These are phyloP conservation scores for Pollenia angustigena DNA, from an alignment of 2,888 invertebrate species.

Conservation along the genomic window DNA sequence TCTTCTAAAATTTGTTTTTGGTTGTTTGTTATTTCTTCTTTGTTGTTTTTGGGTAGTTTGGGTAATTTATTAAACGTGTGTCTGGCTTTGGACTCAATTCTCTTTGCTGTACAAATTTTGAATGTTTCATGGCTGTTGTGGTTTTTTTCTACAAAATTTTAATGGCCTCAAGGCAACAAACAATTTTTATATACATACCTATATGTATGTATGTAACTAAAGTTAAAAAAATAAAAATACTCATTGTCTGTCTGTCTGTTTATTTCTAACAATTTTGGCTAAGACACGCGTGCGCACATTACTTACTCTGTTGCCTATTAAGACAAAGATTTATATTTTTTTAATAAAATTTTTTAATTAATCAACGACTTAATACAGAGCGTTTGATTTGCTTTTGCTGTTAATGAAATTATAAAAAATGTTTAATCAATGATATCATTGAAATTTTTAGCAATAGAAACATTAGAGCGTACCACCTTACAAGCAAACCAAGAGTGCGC, in stretches of 20 bases:
- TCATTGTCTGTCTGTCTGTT: no score
- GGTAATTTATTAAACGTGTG: background rate
- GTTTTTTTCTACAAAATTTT: background rate
- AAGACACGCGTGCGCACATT: conserved; percentile 25
- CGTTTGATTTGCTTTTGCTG: background rate
- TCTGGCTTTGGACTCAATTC: conserved; percentile 12
- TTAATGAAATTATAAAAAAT: conserved; percentile 17
- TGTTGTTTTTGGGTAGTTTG: background rate
- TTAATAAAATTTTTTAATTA: background rate
- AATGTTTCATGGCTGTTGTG: background rate
- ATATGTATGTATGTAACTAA: no score
- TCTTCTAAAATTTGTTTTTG: background rate
- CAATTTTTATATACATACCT: conserved; percentile 12
- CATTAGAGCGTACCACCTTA: no score
- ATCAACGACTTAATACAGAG: background rate
- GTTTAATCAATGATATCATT: conserved; percentile 53
- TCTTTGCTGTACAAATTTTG: background rate
- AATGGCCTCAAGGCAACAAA: conserved; percentile 48
- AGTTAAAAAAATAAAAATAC: no score
- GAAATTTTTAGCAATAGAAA: background rate
- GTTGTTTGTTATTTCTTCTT: background rate
- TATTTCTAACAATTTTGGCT: conserved; percentile 1
- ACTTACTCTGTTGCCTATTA: background rate
- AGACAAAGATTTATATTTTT: background rate
- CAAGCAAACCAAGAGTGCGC: no score